Base-by-base conservation (phyloP, 2,888 invertebrate genomes). In the Phengaris alcon region DNA sequence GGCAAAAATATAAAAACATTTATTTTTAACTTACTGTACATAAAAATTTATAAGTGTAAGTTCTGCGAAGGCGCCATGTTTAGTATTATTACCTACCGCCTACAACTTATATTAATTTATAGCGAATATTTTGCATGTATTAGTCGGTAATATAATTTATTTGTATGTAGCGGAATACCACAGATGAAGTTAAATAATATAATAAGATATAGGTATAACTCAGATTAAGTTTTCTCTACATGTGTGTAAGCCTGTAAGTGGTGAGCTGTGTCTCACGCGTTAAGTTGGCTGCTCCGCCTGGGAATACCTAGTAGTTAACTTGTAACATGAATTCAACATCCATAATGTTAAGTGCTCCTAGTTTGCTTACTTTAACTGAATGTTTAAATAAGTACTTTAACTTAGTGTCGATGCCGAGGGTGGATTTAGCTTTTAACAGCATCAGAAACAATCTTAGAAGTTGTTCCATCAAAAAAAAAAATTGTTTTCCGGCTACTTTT, bases 241-340 rank as follows among this genome's bases (percentile, higher is more conserved):
- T 74, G n/a, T 57, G 77, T 75, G 79, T 78, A 76, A 77, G 77
- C 76, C 74, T 76, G 78, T 80, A 80, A 80, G 78, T 80, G 77
- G 76, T 75, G 73, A 75, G 76, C 77, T 77, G 79, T 80, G 79
- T 77, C 78, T 78, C 77, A 78, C 75, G 75, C 76, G 78, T 74
- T 76, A 79, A 76, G 76, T 78, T 76, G 77, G 75, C 75, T 76
- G 77, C 73, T 68, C 69, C 73, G 77, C 77, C 77, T 75, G 59
- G 80, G 80, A 79, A 75, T 79, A 77, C 76, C 78, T 77, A 76
- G 78, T 79, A 77, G 79, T 77, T 78, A 80, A 80, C 80, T 79
- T 80, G 79, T 79, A 79, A 78, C 80, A 77, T 76, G 78, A 77
- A 75, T 79, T 78, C 76, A 76, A 77, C 76, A 77, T 75, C 74